Evolutionary conservation across 2,797 vertebrate genomes (phyloP).

Genomic region (Moxostoma hubbsi): DNA sequence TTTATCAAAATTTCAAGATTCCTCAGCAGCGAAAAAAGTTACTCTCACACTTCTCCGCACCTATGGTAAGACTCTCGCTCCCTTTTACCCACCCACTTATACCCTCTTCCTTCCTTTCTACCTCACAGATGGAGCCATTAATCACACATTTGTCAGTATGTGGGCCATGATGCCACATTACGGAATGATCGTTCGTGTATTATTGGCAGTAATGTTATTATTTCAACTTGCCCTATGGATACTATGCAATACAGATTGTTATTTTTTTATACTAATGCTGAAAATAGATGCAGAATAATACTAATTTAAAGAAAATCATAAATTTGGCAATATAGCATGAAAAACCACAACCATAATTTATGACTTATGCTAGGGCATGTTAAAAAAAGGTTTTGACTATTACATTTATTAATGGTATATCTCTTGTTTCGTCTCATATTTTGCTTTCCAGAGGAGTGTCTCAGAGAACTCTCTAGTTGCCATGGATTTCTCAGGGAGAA

Average conservation of each 20-base stretch:
- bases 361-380: background rate
- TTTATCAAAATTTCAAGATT: constrained; percentile 95
- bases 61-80: constrained; percentile 84
- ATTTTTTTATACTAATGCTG: background rate
- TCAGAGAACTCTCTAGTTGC: constrained; percentile 98
- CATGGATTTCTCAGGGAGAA: constrained; percentile 98
- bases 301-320: background rate
- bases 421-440: no score
- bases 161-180: constrained; percentile 39
- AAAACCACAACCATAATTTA: background rate
- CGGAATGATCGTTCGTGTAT: constrained; percentile 28
- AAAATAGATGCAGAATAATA: background rate
- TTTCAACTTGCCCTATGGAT: constrained; percentile 34
- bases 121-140: constrained; percentile 44
- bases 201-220: constrained; percentile 28
- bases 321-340: background rate
- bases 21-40: constrained; percentile 89
- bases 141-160: constrained; percentile 38
- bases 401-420: no score
- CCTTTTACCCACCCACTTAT: background rate
- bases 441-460: constrained; percentile 87
- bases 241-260: constrained; percentile 15
- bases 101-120: background rate
- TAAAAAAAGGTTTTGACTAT: no score
- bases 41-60: constrained; percentile 86